These are phyloP conservation scores for Coelopa frigida DNA, from an alignment of 1,140 invertebrate species.

Conservation along the genomic window DNA sequence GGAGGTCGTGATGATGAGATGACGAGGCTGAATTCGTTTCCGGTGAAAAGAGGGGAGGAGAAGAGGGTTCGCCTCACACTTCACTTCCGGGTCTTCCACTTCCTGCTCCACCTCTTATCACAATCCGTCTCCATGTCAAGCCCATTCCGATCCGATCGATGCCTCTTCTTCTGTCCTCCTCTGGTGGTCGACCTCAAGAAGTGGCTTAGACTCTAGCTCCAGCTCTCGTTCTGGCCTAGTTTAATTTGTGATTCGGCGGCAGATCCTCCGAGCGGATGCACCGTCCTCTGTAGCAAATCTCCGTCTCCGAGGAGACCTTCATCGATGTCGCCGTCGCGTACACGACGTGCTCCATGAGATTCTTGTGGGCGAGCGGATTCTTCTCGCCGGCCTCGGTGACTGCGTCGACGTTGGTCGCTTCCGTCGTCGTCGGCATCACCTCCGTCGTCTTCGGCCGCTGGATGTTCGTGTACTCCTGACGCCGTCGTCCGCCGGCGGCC, in stretches of 20 bases:
- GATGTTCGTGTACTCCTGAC: constrained; percentile 44
- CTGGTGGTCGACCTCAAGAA: too few relatives aligned
- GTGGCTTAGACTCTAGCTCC: too few relatives aligned
- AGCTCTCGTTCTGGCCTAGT: too few relatives aligned
- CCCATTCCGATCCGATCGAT: too few relatives aligned
- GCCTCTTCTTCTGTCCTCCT: too few relatives aligned
- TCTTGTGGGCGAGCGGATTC: constrained; percentile 38
- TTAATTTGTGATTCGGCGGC: constrained; percentile 39
- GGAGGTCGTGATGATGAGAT: too few relatives aligned
- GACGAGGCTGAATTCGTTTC: too few relatives aligned
- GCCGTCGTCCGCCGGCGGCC: constrained; percentile 32
- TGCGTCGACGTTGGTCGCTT: constrained; percentile 13
- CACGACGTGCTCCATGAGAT: constrained; percentile 47
- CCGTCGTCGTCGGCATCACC: constrained; percentile 1
- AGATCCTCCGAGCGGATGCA: constrained; percentile 63
- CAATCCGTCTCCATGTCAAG: too few relatives aligned
- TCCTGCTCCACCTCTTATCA: too few relatives aligned
- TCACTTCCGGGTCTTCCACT: too few relatives aligned
- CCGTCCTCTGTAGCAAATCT: constrained; percentile 76
- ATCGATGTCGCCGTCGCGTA: constrained; percentile 56
- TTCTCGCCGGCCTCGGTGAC: constrained; percentile 21
- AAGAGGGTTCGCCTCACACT: too few relatives aligned
- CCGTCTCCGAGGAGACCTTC: constrained; percentile 74
- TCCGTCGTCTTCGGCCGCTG: constrained; percentile 21
- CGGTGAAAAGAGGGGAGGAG: too few relatives aligned